Percentiles rank a stretch among this genome's conserved stretches.
phyloP scores from a whole-genome alignment of 2,888 invertebrate genomes.

The Dasypogon diadema region DNA sequence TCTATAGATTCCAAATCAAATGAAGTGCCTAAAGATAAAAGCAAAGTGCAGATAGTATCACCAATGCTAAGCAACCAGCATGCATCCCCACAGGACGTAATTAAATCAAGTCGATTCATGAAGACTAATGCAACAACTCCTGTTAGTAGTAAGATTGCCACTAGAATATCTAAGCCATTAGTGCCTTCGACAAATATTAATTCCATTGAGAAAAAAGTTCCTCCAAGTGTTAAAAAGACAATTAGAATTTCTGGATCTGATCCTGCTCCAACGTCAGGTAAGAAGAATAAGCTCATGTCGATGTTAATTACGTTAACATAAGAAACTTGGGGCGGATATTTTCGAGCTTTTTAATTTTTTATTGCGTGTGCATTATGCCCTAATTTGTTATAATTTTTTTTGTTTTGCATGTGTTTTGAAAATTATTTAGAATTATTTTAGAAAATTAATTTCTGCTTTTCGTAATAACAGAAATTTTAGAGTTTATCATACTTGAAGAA shows the following conservation, averaged over 20 bases:
- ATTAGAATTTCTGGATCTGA: slow-evolving; percentile 12
- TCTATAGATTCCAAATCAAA: background rate
- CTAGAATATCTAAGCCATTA: slow-evolving; percentile 25
- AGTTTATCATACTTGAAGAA: too few species aligned
- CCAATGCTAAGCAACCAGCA: slow-evolving; percentile 33
- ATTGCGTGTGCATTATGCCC: too few species aligned
- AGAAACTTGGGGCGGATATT: slow-evolving; percentile 10
- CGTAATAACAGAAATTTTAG: too few species aligned
- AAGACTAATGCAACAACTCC: slow-evolving; percentile 13
- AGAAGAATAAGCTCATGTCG: slow-evolving; percentile 1
- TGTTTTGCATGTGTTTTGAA: slow-evolving; percentile 14
- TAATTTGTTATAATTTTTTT: background rate
- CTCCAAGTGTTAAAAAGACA: slow-evolving; percentile 1
- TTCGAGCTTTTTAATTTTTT: slow-evolving; percentile 5
- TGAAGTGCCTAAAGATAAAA: slow-evolving; percentile 15
- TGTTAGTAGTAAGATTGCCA: slow-evolving; percentile 21
- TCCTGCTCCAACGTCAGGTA: slow-evolving; percentile 16
- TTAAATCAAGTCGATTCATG: background rate
- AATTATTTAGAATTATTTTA: too few species aligned
- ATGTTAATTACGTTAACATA: background rate
- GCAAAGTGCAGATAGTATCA: slow-evolving; percentile 23
- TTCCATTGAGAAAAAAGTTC: slow-evolving; percentile 6
- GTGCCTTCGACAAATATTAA: slow-evolving; percentile 19
- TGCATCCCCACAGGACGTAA: background rate
- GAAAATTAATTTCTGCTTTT: background rate